These are phyloP conservation scores for Drosophila tanythrix DNA, from an alignment of 2,888 invertebrate genomes.

Conservation along the genomic window DNA sequence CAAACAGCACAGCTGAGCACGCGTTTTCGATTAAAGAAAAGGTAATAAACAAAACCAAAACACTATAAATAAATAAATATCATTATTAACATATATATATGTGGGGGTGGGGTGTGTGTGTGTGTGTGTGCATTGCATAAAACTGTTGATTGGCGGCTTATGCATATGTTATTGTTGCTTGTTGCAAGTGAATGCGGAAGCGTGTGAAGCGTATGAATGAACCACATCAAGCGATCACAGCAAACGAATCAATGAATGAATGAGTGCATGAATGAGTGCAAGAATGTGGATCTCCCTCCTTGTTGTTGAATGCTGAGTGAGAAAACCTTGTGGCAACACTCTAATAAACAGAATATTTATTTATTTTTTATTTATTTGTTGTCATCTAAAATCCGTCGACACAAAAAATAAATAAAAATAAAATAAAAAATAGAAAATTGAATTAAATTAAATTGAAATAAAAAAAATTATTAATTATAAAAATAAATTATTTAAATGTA, in stretches of 20 bases:
- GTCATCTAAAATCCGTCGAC: too few relatives aligned
- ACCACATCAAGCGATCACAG: constrained; percentile 4
- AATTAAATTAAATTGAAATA: too few relatives aligned
- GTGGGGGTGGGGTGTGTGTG: too few relatives aligned
- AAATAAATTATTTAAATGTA: too few relatives aligned
- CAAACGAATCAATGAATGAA: constrained; percentile 23
- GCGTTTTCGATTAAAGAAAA: constrained; percentile 45
- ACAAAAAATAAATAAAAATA: too few relatives aligned
- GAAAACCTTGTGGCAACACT: background rate
- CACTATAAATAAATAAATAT: constrained; percentile 8
- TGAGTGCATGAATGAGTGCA: background rate
- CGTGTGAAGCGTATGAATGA: constrained; percentile 1
- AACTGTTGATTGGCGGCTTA: constrained; percentile 29
- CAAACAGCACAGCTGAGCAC: constrained; percentile 36
- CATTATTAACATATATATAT: constrained; percentile 2
- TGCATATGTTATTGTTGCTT: constrained; percentile 23
- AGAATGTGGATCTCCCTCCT: background rate
- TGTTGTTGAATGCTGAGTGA: background rate
- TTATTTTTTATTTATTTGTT: too few relatives aligned
- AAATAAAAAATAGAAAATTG: too few relatives aligned
- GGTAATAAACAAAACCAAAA: background rate
- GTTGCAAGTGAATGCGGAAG: constrained; percentile 40
- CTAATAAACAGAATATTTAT: too few relatives aligned
- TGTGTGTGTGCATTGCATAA: constrained; percentile 5
- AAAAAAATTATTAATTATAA: too few relatives aligned